Base-by-base conservation (phyloP, 1,140 invertebrate genomes). In the Medauroidea extradentata region DNA sequence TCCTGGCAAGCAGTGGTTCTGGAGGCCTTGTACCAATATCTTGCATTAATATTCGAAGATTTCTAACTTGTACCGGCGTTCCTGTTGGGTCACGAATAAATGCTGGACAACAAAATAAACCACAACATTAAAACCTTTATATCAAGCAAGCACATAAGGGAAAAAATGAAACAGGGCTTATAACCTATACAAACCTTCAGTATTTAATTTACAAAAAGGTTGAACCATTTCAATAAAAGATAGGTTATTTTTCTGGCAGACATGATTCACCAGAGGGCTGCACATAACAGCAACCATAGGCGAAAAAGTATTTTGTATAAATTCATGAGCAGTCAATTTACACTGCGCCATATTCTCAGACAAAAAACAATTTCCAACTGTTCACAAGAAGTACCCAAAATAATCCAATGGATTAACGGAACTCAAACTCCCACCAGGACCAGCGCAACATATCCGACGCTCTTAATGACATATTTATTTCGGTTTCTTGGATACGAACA, bases 161-260 rank as follows among this genome's bases (percentile, higher is more conserved):
- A 54, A 24, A 60, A 57, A 62, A 65, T 62, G 59, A 55, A 59
- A 57, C 62, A 48, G n/a, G 23, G 19, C 2, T 7, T n/a, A 51
- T n/a, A 24, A n/a, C 25, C 29, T 34, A 51, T 9, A 62, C 65
- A 73, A 77, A 91, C 90, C 86, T 83, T 93, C 90, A 59, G 81
- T 82, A 63, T 81, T 86, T 43, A 93, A 71, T 66, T 85, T 83
- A 67, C 86, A 87, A 76, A 97, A 97, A 3, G 94, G 94, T 72
- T 94, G 93, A 27, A 97, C 77, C 49, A 98, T 72, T 78, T 97
- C 91, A 49, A 89, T 85, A 71, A 97, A 94, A 19, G 86, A 85
- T 43, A 98, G 77, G 78, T 96, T 94, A 75, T 96, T 97, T 71
- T 93, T 94, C 60, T 87, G 84, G 70, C 93, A 94, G 44, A 90